These are phyloP conservation scores for Cheilinus undulatus DNA, from an alignment of 2,113 vertebrate species.

Conservation along the genomic window DNA sequence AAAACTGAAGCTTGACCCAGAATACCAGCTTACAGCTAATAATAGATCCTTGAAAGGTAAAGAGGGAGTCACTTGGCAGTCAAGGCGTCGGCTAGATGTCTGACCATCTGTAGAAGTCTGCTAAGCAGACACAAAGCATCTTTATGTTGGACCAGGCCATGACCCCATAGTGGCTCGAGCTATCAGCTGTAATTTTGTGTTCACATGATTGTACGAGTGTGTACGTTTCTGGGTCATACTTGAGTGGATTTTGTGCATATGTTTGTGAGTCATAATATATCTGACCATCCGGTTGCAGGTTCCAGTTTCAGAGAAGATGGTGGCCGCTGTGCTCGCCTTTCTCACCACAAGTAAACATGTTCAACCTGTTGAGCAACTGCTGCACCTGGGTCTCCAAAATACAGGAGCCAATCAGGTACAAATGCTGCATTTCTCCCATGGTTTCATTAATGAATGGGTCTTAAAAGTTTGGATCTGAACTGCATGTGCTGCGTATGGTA, in stretches of 20 bases:
- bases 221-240: too few species aligned
- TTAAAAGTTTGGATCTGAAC: neutral
- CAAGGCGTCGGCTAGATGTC: neutral
- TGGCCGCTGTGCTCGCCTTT: constrained; percentile 69
- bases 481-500: too few species aligned
- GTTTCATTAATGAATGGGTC: neutral
- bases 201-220: too few species aligned
- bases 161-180: constrained; percentile 12
- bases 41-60: neutral
- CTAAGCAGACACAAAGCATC: constrained; percentile 41
- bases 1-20: neutral
- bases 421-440: neutral
- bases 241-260: too few species aligned
- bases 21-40: neutral
- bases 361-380: constrained; percentile 91
- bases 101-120: constrained; percentile 40
- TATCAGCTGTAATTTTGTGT: neutral
- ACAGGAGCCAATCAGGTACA: constrained; percentile 89
- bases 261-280: constrained; percentile 16
- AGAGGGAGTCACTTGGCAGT: constrained; percentile 17
- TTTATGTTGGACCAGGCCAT: neutral
- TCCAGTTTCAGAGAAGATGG: constrained; percentile 81
- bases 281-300: constrained; percentile 61
- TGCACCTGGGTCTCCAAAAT: constrained; percentile 89
- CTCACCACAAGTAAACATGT: constrained; percentile 84